Conservation (phyloP, 2,888 invertebrate species). For the Lydus trimaculatus region DNA sequence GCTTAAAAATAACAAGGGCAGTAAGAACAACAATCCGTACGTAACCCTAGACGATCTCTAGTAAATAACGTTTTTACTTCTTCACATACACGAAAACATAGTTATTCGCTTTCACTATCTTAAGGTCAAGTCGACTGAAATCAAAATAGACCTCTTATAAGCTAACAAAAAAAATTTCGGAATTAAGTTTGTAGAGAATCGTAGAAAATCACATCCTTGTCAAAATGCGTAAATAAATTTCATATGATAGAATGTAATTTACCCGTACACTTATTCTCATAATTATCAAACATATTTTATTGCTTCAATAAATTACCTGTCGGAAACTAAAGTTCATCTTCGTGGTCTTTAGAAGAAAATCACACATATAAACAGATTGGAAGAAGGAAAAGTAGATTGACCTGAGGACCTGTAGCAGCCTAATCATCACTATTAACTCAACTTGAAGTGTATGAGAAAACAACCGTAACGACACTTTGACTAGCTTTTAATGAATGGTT, state of each 20-base stretch:
- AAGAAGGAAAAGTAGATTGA: constrained; percentile 1
- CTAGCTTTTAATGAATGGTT: constrained; percentile 48
- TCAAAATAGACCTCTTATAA: no score
- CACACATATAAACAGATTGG: neutral
- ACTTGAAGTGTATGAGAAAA: constrained; percentile 41
- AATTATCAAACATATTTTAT: neutral
- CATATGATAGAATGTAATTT: neutral
- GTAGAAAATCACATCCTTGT: no score
- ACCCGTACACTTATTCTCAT: neutral
- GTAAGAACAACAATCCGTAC: no score
- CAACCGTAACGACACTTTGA: constrained; percentile 45
- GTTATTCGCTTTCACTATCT: no score
- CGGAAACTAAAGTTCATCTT: neutral
- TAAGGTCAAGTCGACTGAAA: no score
- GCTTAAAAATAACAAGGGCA: no score
- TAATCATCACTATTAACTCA: constrained; percentile 35
- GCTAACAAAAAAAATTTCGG: no score
- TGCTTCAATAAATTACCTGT: neutral
- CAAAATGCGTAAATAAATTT: neutral
- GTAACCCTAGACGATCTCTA: no score
- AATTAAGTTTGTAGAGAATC: no score
- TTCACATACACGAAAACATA: no score
- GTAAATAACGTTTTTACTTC: no score
- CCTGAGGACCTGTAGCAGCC: constrained; percentile 10
- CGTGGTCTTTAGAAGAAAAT: neutral